Evolutionary conservation across 1,140 invertebrate species (phyloP).

Genomic region (Epicauta chinensis): DNA sequence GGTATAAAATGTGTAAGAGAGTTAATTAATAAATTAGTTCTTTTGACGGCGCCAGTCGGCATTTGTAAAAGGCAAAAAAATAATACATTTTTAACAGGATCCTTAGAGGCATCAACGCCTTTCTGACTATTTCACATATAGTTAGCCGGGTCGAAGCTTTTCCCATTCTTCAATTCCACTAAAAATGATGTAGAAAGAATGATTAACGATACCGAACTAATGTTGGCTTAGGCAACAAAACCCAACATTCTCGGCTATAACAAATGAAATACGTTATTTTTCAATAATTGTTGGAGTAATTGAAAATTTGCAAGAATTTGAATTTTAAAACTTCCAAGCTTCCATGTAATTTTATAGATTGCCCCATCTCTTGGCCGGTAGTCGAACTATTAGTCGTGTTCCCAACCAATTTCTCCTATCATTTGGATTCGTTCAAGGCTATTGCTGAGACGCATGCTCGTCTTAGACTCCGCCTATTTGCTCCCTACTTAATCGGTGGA

Average conservation of each 20-base stretch:
- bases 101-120: constrained; percentile 39
- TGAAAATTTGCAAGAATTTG: too few species aligned
- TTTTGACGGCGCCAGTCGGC: constrained; percentile 34
- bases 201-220: too few species aligned
- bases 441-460: not conserved
- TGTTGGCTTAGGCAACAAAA: too few species aligned
- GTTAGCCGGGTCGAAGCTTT: too few species aligned
- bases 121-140: constrained; percentile 13
- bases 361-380: not conserved
- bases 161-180: too few species aligned
- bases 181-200: too few species aligned
- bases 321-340: too few species aligned
- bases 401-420: not conserved
- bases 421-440: too few species aligned
- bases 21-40: constrained; percentile 35
- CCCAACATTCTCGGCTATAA: too few species aligned
- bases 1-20: constrained; percentile 10
- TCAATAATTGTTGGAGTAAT: too few species aligned
- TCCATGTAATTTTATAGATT: not conserved
- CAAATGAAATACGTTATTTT: too few species aligned
- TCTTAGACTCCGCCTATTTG: not conserved
- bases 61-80: constrained; percentile 31
- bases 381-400: not conserved
- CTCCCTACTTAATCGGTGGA: not conserved
- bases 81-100: constrained; percentile 40